A percentile compares a stretch with the other conserved stretches of the same genome.
Conservation (phyloP, 2,888 invertebrate species). For the Orchesellides sinensis region DNA sequence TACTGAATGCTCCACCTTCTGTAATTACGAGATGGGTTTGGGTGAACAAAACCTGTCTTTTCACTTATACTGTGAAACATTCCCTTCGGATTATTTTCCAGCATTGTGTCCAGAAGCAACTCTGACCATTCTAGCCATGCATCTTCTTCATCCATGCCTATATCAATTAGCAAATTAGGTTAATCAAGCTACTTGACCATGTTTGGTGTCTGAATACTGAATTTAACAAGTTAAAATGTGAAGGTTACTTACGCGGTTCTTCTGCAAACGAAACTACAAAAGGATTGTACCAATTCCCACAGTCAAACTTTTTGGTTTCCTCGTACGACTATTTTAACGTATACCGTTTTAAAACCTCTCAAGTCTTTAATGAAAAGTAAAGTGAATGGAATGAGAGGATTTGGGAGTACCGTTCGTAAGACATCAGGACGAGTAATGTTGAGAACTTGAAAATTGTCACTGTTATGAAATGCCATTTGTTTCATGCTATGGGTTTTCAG, state of each 20-base stretch:
- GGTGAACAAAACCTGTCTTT: conserved; percentile 91
- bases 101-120: conserved; percentile 89
- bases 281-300: conserved; percentile 44
- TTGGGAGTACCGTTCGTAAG: conserved; percentile 29
- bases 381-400: too few relatives aligned
- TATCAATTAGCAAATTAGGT: not conserved
- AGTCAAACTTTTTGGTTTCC: conserved; percentile 24
- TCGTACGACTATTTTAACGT: conserved; percentile 18
- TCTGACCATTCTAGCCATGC: conserved; percentile 96
- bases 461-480: not conserved
- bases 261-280: conserved; percentile 54
- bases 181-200: too few relatives aligned
- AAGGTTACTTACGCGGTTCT: conserved; percentile 36
- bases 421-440: conserved; percentile 28
- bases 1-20: conserved; percentile 84
- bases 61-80: conserved; percentile 82
- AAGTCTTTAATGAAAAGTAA: too few relatives aligned
- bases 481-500: not conserved
- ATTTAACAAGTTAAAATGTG: too few relatives aligned
- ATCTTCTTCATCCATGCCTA: conserved; percentile 81
- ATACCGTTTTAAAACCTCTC: not conserved
- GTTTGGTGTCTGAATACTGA: too few relatives aligned
- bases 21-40: conserved; percentile 83
- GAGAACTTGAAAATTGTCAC: conserved; percentile 6
- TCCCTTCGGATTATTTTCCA: conserved; percentile 86